Base-by-base conservation (phyloP, 2,113 vertebrate genomes). In the Aspiorhynchus laticeps region DNA sequence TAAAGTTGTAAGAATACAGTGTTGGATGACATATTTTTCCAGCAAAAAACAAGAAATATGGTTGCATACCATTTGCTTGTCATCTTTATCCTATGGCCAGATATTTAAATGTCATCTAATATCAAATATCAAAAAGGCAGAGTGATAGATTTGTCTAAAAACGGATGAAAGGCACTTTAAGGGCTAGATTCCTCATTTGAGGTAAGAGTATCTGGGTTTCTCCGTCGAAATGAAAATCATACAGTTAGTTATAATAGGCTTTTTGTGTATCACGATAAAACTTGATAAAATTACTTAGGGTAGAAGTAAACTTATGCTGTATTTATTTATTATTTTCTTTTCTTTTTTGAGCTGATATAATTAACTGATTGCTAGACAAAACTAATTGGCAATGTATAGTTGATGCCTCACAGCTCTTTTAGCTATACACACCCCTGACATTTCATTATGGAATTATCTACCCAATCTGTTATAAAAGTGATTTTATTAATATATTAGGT, bases 51-150 rank as follows among this genome's bases (percentile, higher is more conserved):
- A 7, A 53, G 19, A 86, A 87, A 90, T 91, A 91, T 31, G 79
- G 26, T 38, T 53, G 51, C 36, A 61, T 24, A 38, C 79, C 24
- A 36, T 80, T 73, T 78, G 87, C 77, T 86, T 88, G 92, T 92
- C 87, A 87, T 90, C 90, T 83, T 85, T 91, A 92, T 92, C 90
- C 88, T 88, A 87, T 86, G 88, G 86, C 84, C 89, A 88, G 86
- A 90, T 84, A 83, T 71, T 87, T 76, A 91, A 91, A 89, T 90
- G 76, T 84, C 91, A 91, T 91, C 89, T 88, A 88, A 85, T 77
- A 89, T 91, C 85, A 91, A 88, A 76, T 88, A 91, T 92, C 93
- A 67, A 83, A 86, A 76, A 89, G 88, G 86, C 53, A 92, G 91
- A 93, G 92, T 89, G 91, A 92, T 88, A 43, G 21, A 43, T 43